Evolutionary conservation across 64 coral and sea anemone genomes (phyloP).

Genomic region (Pocillopora verrucosa): DNA sequence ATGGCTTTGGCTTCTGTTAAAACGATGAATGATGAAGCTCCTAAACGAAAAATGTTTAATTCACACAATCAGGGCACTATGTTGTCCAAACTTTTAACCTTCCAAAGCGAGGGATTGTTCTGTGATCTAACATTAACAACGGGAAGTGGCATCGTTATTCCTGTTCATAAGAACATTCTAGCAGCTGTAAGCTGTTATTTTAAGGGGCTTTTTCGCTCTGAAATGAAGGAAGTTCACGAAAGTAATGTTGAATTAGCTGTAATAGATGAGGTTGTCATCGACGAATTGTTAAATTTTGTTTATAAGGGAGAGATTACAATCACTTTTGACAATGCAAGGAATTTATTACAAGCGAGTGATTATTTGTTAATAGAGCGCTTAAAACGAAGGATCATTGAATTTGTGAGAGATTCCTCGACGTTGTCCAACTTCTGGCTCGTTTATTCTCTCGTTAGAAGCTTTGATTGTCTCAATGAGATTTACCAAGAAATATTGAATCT

Average conservation of each 20-base stretch:
- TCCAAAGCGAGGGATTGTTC: neutral
- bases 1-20: neutral
- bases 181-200: conserved; percentile 40
- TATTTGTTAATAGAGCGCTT: conserved; percentile 44
- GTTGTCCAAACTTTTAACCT: conserved; percentile 9
- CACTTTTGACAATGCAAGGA: conserved; percentile 22
- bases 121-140: conserved; percentile 39
- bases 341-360: conserved; percentile 33
- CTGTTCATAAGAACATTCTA: conserved; percentile 28
- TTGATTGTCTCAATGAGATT: conserved; percentile 27
- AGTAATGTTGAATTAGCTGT: conserved; percentile 34
- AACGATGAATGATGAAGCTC: neutral
- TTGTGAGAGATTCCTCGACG: conserved; percentile 13
- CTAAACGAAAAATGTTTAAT: conserved; percentile 6
- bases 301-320: conserved; percentile 30
- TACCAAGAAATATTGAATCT: conserved; percentile 43
- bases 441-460: conserved; percentile 41
- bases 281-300: conserved; percentile 29
- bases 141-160: conserved; percentile 15
- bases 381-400: conserved; percentile 35
- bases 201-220: conserved; percentile 27
- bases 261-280: conserved; percentile 29
- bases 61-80: neutral
- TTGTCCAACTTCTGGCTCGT: conserved; percentile 12
- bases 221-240: conserved; percentile 42